Percentiles rank a stretch among this genome's conserved stretches.
Evolutionary conservation across 1,140 invertebrate species (phyloP).

Genomic region (Cydia strobilella): DNA sequence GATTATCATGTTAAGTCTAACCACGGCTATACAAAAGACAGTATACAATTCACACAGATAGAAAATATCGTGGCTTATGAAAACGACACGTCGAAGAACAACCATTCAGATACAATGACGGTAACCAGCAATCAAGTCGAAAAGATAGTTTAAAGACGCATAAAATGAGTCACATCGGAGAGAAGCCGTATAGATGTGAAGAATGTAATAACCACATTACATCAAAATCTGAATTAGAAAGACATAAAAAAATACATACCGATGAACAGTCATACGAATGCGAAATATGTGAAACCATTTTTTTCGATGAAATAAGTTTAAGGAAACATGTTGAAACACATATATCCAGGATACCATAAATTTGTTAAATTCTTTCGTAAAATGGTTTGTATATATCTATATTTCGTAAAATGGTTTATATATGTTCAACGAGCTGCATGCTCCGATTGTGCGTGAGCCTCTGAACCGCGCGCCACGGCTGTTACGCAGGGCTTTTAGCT

Average conservation of each 20-base stretch:
- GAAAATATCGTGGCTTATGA: too few species aligned
- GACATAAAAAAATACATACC: background rate
- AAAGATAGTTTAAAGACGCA: background rate
- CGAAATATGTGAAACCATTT: constrained; percentile 5
- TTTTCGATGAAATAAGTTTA: background rate
- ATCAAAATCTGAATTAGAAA: background rate
- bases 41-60: too few species aligned
- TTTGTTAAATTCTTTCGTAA: too few species aligned
- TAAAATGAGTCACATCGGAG: background rate
- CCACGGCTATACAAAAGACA: background rate
- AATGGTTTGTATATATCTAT: too few species aligned
- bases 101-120: too few species aligned
- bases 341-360: background rate
- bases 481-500: too few species aligned
- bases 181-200: background rate
- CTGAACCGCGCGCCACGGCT: too few species aligned
- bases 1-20: background rate
- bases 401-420: too few species aligned
- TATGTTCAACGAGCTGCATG: too few species aligned
- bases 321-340: background rate
- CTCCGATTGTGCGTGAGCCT: too few species aligned
- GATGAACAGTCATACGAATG: background rate
- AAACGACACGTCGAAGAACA: too few species aligned
- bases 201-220: background rate
- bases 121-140: background rate